phyloP scores from a whole-genome alignment of 2,113 vertebrate genomes.

The Puma concolor region DNA sequence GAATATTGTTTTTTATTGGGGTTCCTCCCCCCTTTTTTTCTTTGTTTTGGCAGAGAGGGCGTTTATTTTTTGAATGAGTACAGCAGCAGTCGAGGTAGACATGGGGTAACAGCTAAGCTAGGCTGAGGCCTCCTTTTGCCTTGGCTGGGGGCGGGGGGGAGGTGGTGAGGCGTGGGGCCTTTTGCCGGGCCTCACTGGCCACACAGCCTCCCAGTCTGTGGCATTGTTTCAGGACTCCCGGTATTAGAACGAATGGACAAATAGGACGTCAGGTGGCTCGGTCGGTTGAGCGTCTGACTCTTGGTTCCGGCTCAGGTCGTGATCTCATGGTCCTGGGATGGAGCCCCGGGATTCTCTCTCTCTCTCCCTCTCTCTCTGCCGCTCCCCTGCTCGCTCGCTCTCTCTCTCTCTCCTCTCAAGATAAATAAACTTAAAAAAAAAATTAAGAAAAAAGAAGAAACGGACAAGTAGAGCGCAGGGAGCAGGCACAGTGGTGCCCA shows the following conservation, averaged over 20 bases:
- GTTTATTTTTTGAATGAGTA: constrained; percentile 21
- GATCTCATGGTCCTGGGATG: no score
- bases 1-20: constrained; percentile 41
- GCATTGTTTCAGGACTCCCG: not conserved
- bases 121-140: not conserved
- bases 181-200: not conserved
- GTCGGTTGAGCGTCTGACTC: no score
- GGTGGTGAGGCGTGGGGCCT: not conserved
- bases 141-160: not conserved
- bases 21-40: not conserved
- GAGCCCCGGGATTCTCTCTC: no score
- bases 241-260: not conserved
- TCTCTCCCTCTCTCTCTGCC: no score
- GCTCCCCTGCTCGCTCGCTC: no score
- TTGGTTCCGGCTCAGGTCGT: no score
- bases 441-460: not conserved
- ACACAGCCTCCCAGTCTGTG: not conserved
- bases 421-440: no score
- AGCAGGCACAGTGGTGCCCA: not conserved
- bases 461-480: not conserved
- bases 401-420: no score
- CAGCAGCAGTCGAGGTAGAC: not conserved
- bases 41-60: not conserved
- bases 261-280: no score
- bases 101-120: not conserved